Evolutionary conservation across 2,113 vertebrate genomes (phyloP).

Genomic region (Ceyx cyanopectus): DNA sequence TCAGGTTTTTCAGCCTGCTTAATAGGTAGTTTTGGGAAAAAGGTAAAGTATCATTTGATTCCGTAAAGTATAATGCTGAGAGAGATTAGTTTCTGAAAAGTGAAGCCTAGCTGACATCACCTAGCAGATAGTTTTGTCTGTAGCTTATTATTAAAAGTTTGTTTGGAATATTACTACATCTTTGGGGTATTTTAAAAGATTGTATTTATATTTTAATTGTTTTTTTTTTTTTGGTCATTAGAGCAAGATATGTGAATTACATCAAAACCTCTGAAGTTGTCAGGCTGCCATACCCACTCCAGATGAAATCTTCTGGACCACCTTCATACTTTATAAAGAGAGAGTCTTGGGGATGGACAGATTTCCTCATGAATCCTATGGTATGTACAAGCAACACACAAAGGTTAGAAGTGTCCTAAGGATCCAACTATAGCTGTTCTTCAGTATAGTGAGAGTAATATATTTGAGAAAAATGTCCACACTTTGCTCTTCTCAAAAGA

Average conservation of each 20-base stretch:
- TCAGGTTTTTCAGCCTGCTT: not conserved
- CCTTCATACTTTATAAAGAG: constrained; percentile 96
- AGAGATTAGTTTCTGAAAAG: not conserved
- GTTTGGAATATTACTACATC: not conserved
- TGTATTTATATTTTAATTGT: not conserved
- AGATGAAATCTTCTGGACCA: constrained; percentile 89
- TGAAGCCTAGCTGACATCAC: not conserved
- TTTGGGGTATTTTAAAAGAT: not conserved
- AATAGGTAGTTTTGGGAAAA: not conserved
- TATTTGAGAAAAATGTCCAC: not conserved
- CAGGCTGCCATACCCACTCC: constrained; percentile 92
- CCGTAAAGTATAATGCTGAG: not conserved
- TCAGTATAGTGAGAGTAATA: not conserved
- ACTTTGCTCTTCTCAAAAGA: not conserved
- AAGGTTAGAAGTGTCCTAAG: not conserved
- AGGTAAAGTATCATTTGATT: not conserved
- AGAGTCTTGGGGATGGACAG: constrained; percentile 98
- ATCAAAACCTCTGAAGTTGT: constrained; percentile 98
- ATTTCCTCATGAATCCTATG: constrained; percentile 99
- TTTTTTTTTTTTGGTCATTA: constrained; percentile 53
- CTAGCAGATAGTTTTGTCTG: not conserved
- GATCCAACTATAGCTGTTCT: not conserved
- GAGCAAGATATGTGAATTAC: constrained; percentile 94
- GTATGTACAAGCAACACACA: constrained; percentile 72
- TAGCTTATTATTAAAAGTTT: not conserved